Evolutionary conservation across 2,797 vertebrate species (phyloP).

Genomic region (Tarsius wallacei): DNA sequence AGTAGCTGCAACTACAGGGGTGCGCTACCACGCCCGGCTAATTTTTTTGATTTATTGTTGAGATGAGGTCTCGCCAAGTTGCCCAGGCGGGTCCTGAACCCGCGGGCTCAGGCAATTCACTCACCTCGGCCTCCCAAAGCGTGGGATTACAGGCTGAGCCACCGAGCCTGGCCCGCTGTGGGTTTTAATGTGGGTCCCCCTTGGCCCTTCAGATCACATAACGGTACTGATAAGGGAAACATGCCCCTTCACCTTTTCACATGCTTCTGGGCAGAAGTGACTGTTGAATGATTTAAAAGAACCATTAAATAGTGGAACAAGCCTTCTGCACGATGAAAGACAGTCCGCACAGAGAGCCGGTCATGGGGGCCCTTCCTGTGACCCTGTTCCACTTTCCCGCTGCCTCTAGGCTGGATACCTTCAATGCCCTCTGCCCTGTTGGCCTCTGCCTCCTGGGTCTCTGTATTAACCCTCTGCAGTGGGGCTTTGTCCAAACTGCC

Average conservation of each 20-base stretch:
- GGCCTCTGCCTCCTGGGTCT: neutral
- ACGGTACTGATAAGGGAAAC: neutral
- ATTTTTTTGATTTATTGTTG: too few relatives aligned
- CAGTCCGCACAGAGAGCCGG: neutral
- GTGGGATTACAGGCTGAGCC: too few relatives aligned
- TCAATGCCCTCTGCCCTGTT: neutral
- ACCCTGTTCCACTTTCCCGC: neutral
- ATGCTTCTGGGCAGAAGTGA: neutral
- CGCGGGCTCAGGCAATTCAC: too few relatives aligned
- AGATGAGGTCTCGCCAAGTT: too few relatives aligned
- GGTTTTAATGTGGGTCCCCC: neutral
- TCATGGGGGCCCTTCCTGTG: neutral
- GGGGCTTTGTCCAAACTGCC: neutral
- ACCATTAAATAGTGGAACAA: neutral
- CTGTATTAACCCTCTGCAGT: neutral
- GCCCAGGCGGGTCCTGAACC: too few relatives aligned
- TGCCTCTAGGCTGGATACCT: neutral
- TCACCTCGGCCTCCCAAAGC: too few relatives aligned
- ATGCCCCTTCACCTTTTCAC: neutral
- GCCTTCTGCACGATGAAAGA: neutral
- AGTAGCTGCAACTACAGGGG: too few relatives aligned
- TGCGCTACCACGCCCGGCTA: too few relatives aligned
- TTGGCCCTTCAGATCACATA: neutral
- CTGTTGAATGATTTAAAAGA: slow-evolving; percentile 14
- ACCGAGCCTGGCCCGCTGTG: too few relatives aligned